A percentile compares a stretch with the other conserved stretches of the same genome.
These are phyloP conservation scores for Amblyopsis rosae DNA, from an alignment of 2,113 vertebrate genomes.

Conservation along the genomic window DNA sequence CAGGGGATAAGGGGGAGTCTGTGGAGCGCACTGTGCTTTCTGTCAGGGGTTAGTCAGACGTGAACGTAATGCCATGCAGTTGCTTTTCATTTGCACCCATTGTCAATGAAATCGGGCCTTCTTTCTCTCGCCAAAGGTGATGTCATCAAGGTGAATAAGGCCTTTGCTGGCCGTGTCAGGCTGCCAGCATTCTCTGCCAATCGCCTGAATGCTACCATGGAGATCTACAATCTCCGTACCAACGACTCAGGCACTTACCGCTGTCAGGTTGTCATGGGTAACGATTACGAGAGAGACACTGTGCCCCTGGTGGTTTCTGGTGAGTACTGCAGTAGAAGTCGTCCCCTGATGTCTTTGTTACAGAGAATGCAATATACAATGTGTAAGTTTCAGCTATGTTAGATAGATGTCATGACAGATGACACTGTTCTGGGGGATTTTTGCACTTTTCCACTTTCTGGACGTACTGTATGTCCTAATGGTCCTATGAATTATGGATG, in stretches of 20 bases:
- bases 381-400: too few relatives aligned
- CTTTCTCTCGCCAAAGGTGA: conserved; percentile 84
- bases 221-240: conserved; percentile 80
- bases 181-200: conserved; percentile 82
- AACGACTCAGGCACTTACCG: conserved; percentile 90
- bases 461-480: neutral
- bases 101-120: neutral
- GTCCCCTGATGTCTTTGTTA: conserved; percentile 16
- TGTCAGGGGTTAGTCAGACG: conserved; percentile 77
- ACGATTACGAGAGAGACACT: conserved; percentile 88
- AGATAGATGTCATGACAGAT: conserved; percentile 3
- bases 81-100: neutral
- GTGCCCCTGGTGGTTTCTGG: conserved; percentile 90
- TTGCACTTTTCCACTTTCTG: conserved; percentile 9
- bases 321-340: conserved; percentile 67
- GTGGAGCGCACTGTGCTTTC: conserved; percentile 82
- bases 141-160: conserved; percentile 85
- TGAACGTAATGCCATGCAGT: neutral
- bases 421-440: conserved; percentile 1
- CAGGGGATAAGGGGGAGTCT: conserved; percentile 50
- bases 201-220: conserved; percentile 84
- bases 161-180: conserved; percentile 81
- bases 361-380: neutral
- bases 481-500: too few relatives aligned
- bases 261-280: conserved; percentile 87